phyloP scores from a whole-genome alignment of 2,113 vertebrate species.

The Puffinus mauretanicus region DNA sequence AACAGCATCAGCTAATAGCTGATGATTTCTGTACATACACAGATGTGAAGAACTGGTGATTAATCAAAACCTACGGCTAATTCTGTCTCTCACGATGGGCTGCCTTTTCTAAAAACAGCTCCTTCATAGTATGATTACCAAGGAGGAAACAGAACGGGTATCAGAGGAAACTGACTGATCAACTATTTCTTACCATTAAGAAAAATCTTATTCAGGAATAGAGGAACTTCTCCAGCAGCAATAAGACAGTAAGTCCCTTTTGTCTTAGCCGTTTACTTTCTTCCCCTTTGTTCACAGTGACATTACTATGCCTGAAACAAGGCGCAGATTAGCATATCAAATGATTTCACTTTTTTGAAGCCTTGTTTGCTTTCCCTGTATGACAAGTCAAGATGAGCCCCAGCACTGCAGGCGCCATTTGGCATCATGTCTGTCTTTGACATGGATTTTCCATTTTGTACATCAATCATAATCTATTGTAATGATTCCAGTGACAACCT shows the following conservation, averaged over 20 bases:
- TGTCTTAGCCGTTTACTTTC: background rate
- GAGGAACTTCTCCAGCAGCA: background rate
- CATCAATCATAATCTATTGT: background rate
- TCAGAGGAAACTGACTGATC: background rate
- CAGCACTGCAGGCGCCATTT: background rate
- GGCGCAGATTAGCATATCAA: background rate
- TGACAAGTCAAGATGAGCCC: background rate
- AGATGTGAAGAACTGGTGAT: background rate
- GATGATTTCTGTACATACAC: background rate
- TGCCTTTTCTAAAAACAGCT: background rate
- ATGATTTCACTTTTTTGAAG: background rate
- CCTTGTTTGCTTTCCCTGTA: background rate
- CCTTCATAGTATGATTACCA: accelerated
- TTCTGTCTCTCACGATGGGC: background rate
- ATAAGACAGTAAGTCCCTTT: background rate
- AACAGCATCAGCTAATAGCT: background rate
- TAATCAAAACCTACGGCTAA: background rate
- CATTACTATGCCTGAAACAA: background rate
- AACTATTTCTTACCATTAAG: background rate
- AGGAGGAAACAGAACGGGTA: background rate
- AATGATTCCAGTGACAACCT: background rate
- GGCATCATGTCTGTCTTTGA: background rate
- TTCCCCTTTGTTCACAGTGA: background rate
- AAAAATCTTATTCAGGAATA: background rate
- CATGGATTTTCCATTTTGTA: background rate